Evolutionary conservation across 2,888 invertebrate genomes (phyloP).

Genomic region (Drosophila aldrichi): DNA sequence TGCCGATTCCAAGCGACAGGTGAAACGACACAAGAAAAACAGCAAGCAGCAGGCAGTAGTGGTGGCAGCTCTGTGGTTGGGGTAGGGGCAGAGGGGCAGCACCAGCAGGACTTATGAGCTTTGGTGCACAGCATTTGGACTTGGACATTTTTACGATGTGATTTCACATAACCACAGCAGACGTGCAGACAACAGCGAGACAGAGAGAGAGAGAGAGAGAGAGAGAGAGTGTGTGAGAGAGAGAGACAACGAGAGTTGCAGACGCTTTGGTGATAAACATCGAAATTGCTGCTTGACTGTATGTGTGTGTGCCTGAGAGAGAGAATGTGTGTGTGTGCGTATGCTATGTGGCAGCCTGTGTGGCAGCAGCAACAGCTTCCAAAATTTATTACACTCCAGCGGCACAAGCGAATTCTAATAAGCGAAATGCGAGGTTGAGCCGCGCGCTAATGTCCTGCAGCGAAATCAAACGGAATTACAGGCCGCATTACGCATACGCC

Average conservation of each 20-base stretch:
- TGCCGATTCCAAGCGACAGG: constrained; percentile 64
- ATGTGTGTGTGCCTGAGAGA: constrained; percentile 1
- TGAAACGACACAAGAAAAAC: constrained; percentile 53
- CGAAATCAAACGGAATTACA: constrained; percentile 72
- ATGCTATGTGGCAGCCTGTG: constrained; percentile 25
- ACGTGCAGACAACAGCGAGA: constrained; percentile 64
- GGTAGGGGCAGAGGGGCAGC: background rate
- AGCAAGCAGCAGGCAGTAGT: constrained; percentile 6
- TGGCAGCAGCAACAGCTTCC: constrained; percentile 40
- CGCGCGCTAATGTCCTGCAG: constrained; percentile 70
- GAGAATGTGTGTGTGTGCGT: constrained; percentile 4
- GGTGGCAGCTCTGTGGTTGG: background rate
- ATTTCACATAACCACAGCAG: constrained; percentile 82
- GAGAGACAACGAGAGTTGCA: constrained; percentile 50
- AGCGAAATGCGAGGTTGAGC: constrained; percentile 75
- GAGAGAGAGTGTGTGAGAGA: constrained; percentile 19
- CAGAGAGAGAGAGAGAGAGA: constrained; percentile 1
- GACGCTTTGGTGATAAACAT: constrained; percentile 79
- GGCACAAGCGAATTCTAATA: constrained; percentile 80
- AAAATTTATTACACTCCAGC: constrained; percentile 79
- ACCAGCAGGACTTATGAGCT: constrained; percentile 81
- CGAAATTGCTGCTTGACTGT: constrained; percentile 67
- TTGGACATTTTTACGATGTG: constrained; percentile 84
- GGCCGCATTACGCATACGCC: constrained; percentile 63
- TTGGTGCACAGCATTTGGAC: constrained; percentile 78